A percentile compares a stretch with the other conserved stretches of the same genome.
Evolutionary conservation across 2,797 vertebrate species (phyloP).

Genomic region (Pempheris klunzingeri): DNA sequence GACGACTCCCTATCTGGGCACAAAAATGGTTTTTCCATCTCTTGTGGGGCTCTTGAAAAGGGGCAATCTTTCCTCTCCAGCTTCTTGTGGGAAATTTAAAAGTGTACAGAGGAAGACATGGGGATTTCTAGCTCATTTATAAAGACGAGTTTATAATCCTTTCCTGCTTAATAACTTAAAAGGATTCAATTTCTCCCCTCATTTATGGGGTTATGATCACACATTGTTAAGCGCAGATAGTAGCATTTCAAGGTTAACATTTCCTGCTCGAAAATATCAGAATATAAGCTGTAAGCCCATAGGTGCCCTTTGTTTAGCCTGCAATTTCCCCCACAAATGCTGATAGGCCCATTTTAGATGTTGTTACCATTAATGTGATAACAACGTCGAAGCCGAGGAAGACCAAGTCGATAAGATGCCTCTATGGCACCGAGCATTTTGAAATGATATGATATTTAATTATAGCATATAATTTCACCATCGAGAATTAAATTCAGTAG

Average conservation of each 20-base stretch:
- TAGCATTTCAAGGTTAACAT: slow-evolving; percentile 83
- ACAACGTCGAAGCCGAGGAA: slow-evolving; percentile 60
- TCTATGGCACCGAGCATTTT: slow-evolving; percentile 62
- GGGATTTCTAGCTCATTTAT: slow-evolving; percentile 86
- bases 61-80: slow-evolving; percentile 83
- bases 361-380: slow-evolving; percentile 78
- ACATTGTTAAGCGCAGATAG: slow-evolving; percentile 82
- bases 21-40: slow-evolving; percentile 83
- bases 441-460: slow-evolving; percentile 78
- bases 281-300: slow-evolving; percentile 76
- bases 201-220: slow-evolving; percentile 83
- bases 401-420: slow-evolving; percentile 72
- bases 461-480: slow-evolving; percentile 77
- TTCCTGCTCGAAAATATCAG: slow-evolving; percentile 76
- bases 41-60: slow-evolving; percentile 84
- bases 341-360: slow-evolving; percentile 73
- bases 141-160: slow-evolving; percentile 87
- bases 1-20: slow-evolving; percentile 85
- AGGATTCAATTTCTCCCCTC: slow-evolving; percentile 85
- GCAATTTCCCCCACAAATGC: slow-evolving; percentile 55
- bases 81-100: slow-evolving; percentile 86
- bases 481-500: slow-evolving; percentile 77
- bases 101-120: slow-evolving; percentile 86
- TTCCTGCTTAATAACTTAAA: slow-evolving; percentile 88
- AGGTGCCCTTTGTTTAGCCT: slow-evolving; percentile 76